A percentile compares a stretch with the other conserved stretches of the same genome.
Evolutionary conservation across 2,888 invertebrate genomes (phyloP).

Genomic region (Agrilus mali): DNA sequence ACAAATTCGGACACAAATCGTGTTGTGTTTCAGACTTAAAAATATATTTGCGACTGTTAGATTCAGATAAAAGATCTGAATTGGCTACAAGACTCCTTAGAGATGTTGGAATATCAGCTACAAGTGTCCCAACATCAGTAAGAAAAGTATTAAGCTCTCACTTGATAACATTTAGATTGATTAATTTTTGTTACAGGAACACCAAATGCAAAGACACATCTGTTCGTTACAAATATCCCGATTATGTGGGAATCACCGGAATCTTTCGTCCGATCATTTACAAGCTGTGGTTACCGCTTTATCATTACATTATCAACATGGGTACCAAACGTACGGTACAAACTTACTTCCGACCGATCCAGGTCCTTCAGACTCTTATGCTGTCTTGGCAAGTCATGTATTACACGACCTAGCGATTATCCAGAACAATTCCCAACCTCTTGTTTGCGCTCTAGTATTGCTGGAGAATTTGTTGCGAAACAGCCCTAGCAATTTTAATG

Average conservation of each 20-base stretch:
- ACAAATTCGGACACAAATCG: conserved; percentile 72
- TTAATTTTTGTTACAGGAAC: conserved; percentile 35
- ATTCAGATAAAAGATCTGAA: conserved; percentile 46
- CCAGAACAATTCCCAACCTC: conserved; percentile 40
- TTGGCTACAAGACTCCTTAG: conserved; percentile 46
- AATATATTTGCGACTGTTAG: conserved; percentile 58
- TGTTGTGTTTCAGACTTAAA: conserved; percentile 78
- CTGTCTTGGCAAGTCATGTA: conserved; percentile 63
- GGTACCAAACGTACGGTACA: conserved; percentile 40
- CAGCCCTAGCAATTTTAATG: conserved; percentile 81
- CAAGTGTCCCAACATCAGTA: conserved; percentile 50
- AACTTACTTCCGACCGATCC: conserved; percentile 55
- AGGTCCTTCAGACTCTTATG: conserved; percentile 68
- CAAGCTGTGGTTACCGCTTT: conserved; percentile 48
- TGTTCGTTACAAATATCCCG: conserved; percentile 64
- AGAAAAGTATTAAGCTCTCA: conserved; percentile 20
- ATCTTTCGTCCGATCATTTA: conserved; percentile 40
- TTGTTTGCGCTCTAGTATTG: conserved; percentile 53
- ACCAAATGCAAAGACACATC: conserved; percentile 73
- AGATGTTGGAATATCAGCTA: conserved; percentile 51
- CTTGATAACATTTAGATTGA: too few species aligned
- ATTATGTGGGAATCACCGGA: conserved; percentile 54
- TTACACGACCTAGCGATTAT: conserved; percentile 44
- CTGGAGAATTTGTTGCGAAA: conserved; percentile 60
- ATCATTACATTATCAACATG: conserved; percentile 52